Conservation (phyloP, 2,113 vertebrate genomes). For the Pluvianellus socialis region DNA sequence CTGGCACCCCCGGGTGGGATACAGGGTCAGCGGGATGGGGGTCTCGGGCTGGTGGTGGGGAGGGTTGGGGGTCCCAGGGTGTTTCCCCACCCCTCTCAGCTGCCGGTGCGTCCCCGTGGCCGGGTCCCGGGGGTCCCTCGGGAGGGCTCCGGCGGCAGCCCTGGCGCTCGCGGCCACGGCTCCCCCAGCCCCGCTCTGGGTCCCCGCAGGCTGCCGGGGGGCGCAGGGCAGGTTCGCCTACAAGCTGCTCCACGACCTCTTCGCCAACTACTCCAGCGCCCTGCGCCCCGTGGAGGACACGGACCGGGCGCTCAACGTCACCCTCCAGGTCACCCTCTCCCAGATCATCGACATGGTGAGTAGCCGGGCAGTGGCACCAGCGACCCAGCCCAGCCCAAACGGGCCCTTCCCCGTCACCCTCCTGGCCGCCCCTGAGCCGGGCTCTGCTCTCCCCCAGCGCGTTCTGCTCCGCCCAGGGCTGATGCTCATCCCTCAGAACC, state of each 20-base stretch:
- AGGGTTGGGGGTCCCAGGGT: fast-evolving
- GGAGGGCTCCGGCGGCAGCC: background rate
- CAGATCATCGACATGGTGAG: constrained; percentile 95
- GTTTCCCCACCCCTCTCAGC: background rate
- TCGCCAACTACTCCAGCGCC: constrained; percentile 86
- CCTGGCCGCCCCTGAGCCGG: fast-evolving
- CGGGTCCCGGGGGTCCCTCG: background rate
- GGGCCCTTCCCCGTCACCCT: fast-evolving
- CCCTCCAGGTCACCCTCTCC: constrained; percentile 87
- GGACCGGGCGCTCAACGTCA: constrained; percentile 84
- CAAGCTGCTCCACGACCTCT: constrained; percentile 85
- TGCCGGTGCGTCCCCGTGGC: no score
- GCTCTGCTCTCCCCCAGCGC: background rate
- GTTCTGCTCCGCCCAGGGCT: background rate
- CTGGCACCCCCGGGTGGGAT: background rate
- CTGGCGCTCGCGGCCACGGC: fast-evolving
- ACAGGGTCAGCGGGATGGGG: fast-evolving
- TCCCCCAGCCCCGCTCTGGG: background rate
- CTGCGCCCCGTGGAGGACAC: constrained; percentile 90
- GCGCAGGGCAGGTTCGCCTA: constrained; percentile 82
- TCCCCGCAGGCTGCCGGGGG: constrained; percentile 71
- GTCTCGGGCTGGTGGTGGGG: background rate
- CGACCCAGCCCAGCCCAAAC: background rate
- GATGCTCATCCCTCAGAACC: background rate
- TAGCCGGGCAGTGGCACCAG: fast-evolving